A percentile compares a stretch with the other conserved stretches of the same genome.
Evolutionary conservation across 2,888 invertebrate genomes (phyloP).

Genomic region (Lamellibrachia satsuma): DNA sequence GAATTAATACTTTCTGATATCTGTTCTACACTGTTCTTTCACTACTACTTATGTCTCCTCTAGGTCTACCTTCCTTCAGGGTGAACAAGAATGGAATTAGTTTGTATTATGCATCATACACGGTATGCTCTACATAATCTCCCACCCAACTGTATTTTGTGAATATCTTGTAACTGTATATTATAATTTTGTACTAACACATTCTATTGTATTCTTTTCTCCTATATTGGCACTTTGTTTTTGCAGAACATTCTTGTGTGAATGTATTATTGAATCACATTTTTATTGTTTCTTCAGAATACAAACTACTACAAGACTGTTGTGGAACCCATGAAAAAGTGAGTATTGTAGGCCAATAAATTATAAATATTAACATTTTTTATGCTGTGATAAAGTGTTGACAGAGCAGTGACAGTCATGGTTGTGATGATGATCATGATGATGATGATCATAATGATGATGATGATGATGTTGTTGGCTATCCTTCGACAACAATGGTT

Average conservation of each 20-base stretch:
- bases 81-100: background rate
- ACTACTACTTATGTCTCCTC: too few species aligned
- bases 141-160: background rate
- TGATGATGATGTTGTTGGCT: too few species aligned
- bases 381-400: too few species aligned
- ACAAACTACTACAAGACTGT: constrained; percentile 55
- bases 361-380: background rate
- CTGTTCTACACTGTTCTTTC: too few species aligned
- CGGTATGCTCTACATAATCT: background rate
- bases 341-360: constrained; percentile 36
- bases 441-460: too few species aligned
- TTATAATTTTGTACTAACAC: background rate
- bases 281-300: constrained; percentile 51
- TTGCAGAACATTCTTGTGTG: background rate
- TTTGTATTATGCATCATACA: background rate
- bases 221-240: background rate
- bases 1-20: too few species aligned
- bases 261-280: background rate
- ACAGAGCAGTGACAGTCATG: too few species aligned
- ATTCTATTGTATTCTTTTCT: background rate
- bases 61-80: too few species aligned
- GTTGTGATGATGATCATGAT: too few species aligned
- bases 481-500: too few species aligned
- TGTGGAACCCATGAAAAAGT: constrained; percentile 63
- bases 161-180: background rate